phyloP scores from a whole-genome alignment of 1,140 invertebrate genomes.

The Dreissena polymorpha region DNA sequence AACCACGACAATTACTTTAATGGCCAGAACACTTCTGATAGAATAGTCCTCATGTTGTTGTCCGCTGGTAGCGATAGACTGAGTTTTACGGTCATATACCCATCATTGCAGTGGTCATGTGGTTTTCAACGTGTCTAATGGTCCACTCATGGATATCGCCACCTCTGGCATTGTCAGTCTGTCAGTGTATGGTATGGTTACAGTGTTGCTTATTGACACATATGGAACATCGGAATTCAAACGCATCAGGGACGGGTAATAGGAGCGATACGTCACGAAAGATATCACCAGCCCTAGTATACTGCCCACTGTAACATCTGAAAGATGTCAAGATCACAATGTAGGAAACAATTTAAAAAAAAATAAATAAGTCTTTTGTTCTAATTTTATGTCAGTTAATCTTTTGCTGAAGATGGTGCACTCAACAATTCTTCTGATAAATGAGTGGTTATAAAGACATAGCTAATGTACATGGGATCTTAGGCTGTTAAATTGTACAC shows the following conservation, averaged over 20 bases:
- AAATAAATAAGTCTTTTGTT: not conserved
- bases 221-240: conserved; percentile 67
- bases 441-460: not conserved
- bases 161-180: not conserved
- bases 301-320: conserved; percentile 88
- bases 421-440: not conserved
- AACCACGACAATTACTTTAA: too few species aligned
- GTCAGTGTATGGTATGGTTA: conserved; percentile 20
- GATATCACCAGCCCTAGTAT: conserved; percentile 84
- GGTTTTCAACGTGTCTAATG: too few species aligned
- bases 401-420: not conserved
- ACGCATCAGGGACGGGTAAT: conserved; percentile 84
- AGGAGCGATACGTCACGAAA: conserved; percentile 87
- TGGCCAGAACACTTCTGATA: too few species aligned
- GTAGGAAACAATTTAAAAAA: not conserved
- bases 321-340: conserved; percentile 74
- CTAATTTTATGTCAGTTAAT: not conserved
- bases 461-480: not conserved
- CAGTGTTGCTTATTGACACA: conserved; percentile 36
- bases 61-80: too few species aligned
- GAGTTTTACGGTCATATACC: too few species aligned
- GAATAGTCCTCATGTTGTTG: too few species aligned
- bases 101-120: too few species aligned
- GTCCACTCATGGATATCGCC: not conserved
- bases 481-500: not conserved